Evolutionary conservation across 2,113 vertebrate species (phyloP), one percentile per base, ranked within the genome.

Genomic region (Boleophthalmus pectinirostris): DNA sequence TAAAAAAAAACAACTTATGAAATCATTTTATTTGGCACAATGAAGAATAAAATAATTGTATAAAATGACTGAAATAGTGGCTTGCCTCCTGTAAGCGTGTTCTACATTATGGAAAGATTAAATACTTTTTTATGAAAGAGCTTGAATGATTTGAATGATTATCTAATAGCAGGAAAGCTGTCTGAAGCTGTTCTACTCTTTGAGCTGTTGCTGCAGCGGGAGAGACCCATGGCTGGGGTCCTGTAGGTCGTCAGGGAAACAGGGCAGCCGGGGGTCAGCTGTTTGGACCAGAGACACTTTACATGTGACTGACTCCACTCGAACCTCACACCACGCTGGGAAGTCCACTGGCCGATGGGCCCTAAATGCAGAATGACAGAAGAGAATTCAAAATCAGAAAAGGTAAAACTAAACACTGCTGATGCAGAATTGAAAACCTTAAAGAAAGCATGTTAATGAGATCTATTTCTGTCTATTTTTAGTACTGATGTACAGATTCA

Each of bases 281-380:
- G 93, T 93, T 91, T 96, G 94, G 68, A 98, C 96, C 88, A 98
- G 90, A 0, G 91, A 94, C 82, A 95, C 94, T 49, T 92, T 94
- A 88, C 97, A 98, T 74, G 93, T 95, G 81, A 94, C 91, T 0
- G 91, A 75, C 69, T 98, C 95, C 18, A 94, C 95, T 23, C 85
- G 95, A 5, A 95, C 92, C 86, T 96, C 92, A 1, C 96, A 98
- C 91, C 92, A 96, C 0, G 95, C 93, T 0, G 96, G 96, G 80
- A 97, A 98, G 81, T 98, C 96, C 9, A 97, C 96, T 1, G 96
- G 96, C 47, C 93, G 95, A 82, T 97, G 96, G 21, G 96, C 93
- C 72, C 96, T 98, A 87, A 0, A 64, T 3, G 2, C 46, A 1
- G 7, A 21, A 49, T 20, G 0, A 47, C 38, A 79, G 54, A n/a